Evolutionary conservation across 2,797 vertebrate genomes (phyloP), one percentile per base, ranked within the genome.

Genomic region (Menidia menidia): DNA sequence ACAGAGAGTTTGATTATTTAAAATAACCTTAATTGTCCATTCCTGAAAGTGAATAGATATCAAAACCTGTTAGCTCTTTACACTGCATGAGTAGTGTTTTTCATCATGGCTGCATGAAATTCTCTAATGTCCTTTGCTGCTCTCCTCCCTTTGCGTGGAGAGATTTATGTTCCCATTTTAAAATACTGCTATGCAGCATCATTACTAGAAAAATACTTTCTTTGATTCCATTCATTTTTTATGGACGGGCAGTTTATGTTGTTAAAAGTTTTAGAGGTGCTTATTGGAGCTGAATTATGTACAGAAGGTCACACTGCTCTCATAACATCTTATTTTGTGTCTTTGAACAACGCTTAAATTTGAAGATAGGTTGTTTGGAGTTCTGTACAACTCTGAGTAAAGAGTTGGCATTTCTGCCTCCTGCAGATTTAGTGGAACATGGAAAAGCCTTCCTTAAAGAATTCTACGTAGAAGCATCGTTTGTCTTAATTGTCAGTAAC

Each of bases 1-100:
- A 41, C 51, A 69, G 14, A 69, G 63, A 60, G 44, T 75, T 84
- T 87, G 77, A 86, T 91, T 85, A 87, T 86, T 71, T 52, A 25
- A 61, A 62, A 19, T 41, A 15, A 61, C 19, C 60, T 54, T 64
- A 56, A 60, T 57, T 62, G 39, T 7, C 6, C 35, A 10, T 76
- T 80, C 80, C 65, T 52, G 14, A 55, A 73, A 53, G 60, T 35
- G 31, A 64, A 61, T 61, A 43, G 54, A 52, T 16, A 7, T 35
- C 42, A 6, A 8, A 68, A 63, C 65, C 12, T 31, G 61, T 78
- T 71, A 6, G 3, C 44, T 43, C 56, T 71, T 73, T 75, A 55
- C 25, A 64, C 76, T 84, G 87, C 86, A 89, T 83, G 80, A 25
- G 54, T 48, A 48, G 53, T 77, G 41, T 74, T 72, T 25, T 82